Percentiles rank a stretch among this genome's conserved stretches.
Evolutionary conservation across 2,888 invertebrate species (phyloP).

Genomic region (Metopia argyrocephala): DNA sequence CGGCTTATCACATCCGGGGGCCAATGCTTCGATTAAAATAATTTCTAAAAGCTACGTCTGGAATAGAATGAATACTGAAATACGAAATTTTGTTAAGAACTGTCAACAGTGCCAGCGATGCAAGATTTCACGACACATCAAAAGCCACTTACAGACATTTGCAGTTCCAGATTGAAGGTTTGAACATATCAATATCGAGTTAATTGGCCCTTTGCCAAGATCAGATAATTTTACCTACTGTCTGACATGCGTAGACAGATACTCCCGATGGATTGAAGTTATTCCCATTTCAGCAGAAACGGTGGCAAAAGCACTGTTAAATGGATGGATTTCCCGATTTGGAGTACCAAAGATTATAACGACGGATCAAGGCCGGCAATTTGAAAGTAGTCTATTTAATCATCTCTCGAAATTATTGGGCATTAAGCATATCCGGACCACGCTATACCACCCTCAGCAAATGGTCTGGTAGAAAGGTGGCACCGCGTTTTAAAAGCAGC

Average conservation of each 20-base stretch:
- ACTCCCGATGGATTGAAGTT: too few relatives aligned
- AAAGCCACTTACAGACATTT: conserved; percentile 2
- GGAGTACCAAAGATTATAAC: conserved; percentile 56
- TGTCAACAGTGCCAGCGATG: conserved; percentile 30
- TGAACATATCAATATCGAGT: conserved; percentile 5
- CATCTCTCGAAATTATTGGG: conserved; percentile 49
- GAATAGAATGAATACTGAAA: conserved; percentile 17
- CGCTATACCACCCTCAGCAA: too few relatives aligned
- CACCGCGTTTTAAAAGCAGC: too few relatives aligned
- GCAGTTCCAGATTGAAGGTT: conserved; percentile 3
- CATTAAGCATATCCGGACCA: conserved; percentile 53
- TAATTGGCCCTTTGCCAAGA: too few relatives aligned
- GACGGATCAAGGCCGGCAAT: conserved; percentile 67
- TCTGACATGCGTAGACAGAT: too few relatives aligned
- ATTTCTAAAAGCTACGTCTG: conserved; percentile 27
- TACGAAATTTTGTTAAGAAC: conserved; percentile 13
- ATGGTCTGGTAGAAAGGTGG: too few relatives aligned
- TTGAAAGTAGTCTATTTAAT: conserved; percentile 53
- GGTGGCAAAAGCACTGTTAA: background rate
- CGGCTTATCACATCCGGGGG: conserved; percentile 9
- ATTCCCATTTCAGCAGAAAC: background rate
- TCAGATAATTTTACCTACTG: too few relatives aligned
- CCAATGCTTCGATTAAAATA: conserved; percentile 18
- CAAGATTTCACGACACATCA: conserved; percentile 8
- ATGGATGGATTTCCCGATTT: background rate